phyloP scores from a whole-genome alignment of 2,888 invertebrate genomes.

The Chrysotoxum bicinctum region DNA sequence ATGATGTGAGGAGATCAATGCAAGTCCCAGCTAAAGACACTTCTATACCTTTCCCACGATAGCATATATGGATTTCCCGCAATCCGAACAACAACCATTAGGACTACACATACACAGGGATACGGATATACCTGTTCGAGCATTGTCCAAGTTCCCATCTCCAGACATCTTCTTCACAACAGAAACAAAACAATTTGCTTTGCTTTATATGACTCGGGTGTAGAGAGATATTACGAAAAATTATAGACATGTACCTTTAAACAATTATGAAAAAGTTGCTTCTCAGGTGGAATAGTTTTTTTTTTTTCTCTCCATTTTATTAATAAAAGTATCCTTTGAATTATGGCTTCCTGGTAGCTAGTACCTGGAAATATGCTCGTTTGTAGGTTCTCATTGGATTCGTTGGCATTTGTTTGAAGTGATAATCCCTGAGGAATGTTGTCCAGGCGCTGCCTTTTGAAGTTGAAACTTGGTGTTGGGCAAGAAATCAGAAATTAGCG shows the following conservation, averaged over 20 bases:
- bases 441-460: slow-evolving; percentile 39
- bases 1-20: slow-evolving; percentile 57
- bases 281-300: slow-evolving; percentile 43
- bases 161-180: not conserved
- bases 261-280: not conserved
- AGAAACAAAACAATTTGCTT: slow-evolving; percentile 13
- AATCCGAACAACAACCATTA: slow-evolving; percentile 40
- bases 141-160: slow-evolving; percentile 14
- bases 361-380: slow-evolving; percentile 4
- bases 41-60: slow-evolving; percentile 55
- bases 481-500: not conserved
- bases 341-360: slow-evolving; percentile 3
- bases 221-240: not conserved
- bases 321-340: slow-evolving; percentile 18
- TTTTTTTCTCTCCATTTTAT: slow-evolving; percentile 18
- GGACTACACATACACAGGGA: slow-evolving; percentile 7
- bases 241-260: too few species aligned
- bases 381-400: slow-evolving; percentile 1
- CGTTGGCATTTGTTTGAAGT: slow-evolving; percentile 10
- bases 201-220: slow-evolving; percentile 28
- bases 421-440: not conserved
- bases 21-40: not conserved
- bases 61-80: slow-evolving; percentile 48
- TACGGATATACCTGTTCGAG: slow-evolving; percentile 35
- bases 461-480: not conserved